Evolutionary conservation across 2,888 invertebrate species (phyloP).

Genomic region (Pyrrhia umbra): DNA sequence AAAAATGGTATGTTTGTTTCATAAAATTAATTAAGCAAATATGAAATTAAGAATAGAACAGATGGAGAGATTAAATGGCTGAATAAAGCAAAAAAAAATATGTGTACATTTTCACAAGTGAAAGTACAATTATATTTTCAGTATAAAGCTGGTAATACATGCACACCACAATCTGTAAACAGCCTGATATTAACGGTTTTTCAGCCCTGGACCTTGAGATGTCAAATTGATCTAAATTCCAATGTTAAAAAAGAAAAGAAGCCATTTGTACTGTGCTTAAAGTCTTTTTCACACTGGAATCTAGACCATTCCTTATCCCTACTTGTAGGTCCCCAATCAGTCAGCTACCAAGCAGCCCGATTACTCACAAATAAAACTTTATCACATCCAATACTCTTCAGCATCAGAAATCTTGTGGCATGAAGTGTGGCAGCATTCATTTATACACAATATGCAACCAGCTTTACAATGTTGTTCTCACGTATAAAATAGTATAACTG

Average conservation of each 20-base stretch:
- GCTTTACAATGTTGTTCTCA: constrained; percentile 8
- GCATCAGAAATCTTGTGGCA: too few relatives aligned
- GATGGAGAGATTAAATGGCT: constrained; percentile 1
- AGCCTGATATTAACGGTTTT: too few relatives aligned
- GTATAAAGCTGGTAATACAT: neutral
- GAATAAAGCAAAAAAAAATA: neutral
- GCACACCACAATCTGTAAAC: neutral
- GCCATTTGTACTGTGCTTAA: neutral
- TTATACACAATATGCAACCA: neutral
- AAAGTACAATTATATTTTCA: neutral
- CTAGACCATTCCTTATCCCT: too few relatives aligned
- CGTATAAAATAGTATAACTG: neutral
- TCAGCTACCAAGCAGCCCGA: too few relatives aligned
- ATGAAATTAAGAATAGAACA: neutral
- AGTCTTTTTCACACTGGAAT: too few relatives aligned
- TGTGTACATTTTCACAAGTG: constrained; percentile 4
- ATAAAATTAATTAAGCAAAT: constrained; percentile 3
- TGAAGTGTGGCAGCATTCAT: neutral
- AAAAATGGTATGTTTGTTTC: constrained; percentile 7
- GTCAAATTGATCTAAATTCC: neutral
- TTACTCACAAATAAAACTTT: too few relatives aligned
- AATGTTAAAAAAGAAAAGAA: neutral
- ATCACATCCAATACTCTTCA: too few relatives aligned
- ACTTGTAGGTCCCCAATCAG: too few relatives aligned
- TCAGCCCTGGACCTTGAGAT: too few relatives aligned